These are phyloP conservation scores for Micromesistius poutassou DNA, from an alignment of 2,797 vertebrate species.

Conservation along the genomic window DNA sequence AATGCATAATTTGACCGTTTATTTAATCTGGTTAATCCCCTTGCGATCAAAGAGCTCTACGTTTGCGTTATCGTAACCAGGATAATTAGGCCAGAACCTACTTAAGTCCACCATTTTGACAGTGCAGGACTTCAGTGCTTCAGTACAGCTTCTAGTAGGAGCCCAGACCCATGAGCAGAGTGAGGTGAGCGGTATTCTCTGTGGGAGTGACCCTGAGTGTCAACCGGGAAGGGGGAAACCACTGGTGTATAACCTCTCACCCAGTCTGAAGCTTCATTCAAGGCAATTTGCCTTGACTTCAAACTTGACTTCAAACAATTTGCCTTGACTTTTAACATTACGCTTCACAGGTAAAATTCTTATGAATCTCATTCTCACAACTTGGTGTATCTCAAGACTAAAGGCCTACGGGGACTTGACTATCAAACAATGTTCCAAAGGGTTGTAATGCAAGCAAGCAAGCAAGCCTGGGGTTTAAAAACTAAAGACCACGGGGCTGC, in stretches of 20 bases:
- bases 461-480: slow-evolving; percentile 5
- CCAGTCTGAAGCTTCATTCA: neutral
- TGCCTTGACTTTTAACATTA: neutral
- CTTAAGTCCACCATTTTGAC: too few species aligned
- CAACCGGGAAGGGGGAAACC: too few species aligned
- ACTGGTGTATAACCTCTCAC: too few species aligned
- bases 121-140: neutral
- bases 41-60: neutral
- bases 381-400: neutral
- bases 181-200: neutral
- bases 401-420: too few species aligned
- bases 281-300: neutral
- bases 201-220: neutral
- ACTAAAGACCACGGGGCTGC: neutral
- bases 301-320: too few species aligned
- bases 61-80: too few species aligned
- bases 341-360: neutral
- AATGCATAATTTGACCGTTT: neutral
- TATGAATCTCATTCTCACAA: neutral
- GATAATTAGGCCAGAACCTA: too few species aligned
- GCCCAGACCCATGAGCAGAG: neutral
- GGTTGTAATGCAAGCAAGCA: too few species aligned
- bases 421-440: neutral
- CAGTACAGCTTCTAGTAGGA: neutral
- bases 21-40: neutral